These are phyloP conservation scores for Coelogynopora nodosa DNA, from an alignment of 2,888 invertebrate species.

Conservation along the genomic window DNA sequence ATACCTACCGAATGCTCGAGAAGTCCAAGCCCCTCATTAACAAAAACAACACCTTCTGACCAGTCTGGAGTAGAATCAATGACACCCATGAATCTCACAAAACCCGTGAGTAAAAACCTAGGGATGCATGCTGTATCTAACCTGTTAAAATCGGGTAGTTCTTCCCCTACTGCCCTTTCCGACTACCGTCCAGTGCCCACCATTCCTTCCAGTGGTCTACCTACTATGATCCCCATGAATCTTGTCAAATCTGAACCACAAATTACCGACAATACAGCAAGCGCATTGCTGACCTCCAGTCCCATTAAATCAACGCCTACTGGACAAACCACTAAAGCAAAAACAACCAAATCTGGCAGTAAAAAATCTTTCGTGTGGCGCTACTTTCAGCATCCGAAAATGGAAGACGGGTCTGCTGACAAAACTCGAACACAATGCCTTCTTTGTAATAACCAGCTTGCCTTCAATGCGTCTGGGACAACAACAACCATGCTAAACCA, in stretches of 20 bases:
- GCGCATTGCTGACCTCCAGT: not conserved
- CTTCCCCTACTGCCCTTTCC: not conserved
- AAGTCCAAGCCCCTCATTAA: not conserved
- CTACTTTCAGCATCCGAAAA: slow-evolving; percentile 45
- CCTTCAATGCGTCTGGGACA: slow-evolving; percentile 46
- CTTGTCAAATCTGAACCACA: not conserved
- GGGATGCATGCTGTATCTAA: not conserved
- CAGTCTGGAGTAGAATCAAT: not conserved
- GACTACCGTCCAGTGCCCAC: not conserved
- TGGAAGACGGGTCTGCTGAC: slow-evolving; percentile 41
- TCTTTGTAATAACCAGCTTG: slow-evolving; percentile 42
- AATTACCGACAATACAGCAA: not conserved
- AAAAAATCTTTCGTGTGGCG: slow-evolving; percentile 47
- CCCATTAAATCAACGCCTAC: not conserved
- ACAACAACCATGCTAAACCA: slow-evolving; percentile 47
- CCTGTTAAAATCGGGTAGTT: not conserved
- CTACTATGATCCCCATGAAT: slow-evolving; percentile 5
- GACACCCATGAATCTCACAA: not conserved
- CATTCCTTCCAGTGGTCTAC: slow-evolving; percentile 7
- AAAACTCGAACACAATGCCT: slow-evolving; percentile 43
- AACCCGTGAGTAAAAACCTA: not conserved
- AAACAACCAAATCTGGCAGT: slow-evolving; percentile 34
- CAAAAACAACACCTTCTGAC: not conserved
- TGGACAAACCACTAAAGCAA: slow-evolving; percentile 7
- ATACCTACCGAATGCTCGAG: not conserved